A percentile compares a stretch with the other conserved stretches of the same genome.
phyloP scores from a whole-genome alignment of 2,888 invertebrate genomes.

The Troides oblongomaculatus region DNA sequence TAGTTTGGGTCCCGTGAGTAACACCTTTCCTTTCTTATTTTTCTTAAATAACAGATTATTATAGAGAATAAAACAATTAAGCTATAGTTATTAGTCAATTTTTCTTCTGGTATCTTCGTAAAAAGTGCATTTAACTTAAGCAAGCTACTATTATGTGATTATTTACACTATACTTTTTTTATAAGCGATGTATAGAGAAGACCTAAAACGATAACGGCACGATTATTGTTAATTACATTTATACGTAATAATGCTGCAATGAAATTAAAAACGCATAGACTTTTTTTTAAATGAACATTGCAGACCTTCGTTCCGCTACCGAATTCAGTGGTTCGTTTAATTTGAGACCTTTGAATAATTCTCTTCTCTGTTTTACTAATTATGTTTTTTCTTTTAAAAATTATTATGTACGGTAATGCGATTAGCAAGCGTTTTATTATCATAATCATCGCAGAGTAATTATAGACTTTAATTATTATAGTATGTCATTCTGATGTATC shows the following conservation, averaged over 20 bases:
- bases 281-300: neutral
- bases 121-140: too few species aligned
- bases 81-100: too few species aligned
- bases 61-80: too few species aligned
- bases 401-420: neutral
- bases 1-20: too few species aligned
- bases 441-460: too few species aligned
- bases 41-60: too few species aligned
- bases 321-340: constrained; percentile 13
- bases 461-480: too few species aligned
- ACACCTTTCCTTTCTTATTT: too few species aligned
- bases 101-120: too few species aligned
- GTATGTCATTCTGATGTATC: too few species aligned
- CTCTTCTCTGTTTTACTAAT: neutral
- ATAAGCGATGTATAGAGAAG: neutral
- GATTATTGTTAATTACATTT: neutral
- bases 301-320: constrained; percentile 7
- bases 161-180: too few species aligned
- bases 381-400: neutral
- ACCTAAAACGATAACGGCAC: neutral
- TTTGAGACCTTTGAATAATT: constrained; percentile 8
- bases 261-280: neutral
- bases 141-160: too few species aligned
- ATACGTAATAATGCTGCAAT: neutral
- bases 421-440: neutral